A percentile compares a stretch with the other conserved stretches of the same genome.
Conservation (phyloP, 2,888 invertebrate genomes). For the Latrodectus elegans region DNA sequence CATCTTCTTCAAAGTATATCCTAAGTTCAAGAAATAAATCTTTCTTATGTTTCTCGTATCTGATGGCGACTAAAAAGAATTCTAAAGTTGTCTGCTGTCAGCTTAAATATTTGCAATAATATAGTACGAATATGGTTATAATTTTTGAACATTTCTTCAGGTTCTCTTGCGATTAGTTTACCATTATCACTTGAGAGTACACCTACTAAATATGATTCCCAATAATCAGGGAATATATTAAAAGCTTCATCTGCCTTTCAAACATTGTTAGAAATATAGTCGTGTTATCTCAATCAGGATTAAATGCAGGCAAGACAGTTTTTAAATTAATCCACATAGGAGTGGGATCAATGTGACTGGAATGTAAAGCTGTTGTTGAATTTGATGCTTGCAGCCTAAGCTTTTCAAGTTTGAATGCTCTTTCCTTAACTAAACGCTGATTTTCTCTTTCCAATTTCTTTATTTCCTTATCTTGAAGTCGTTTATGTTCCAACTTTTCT, state of each 20-base stretch:
- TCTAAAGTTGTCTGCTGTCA: slow-evolving; percentile 5
- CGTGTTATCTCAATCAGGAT: background rate
- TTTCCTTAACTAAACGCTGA: background rate
- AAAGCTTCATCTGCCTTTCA: slow-evolving; percentile 14
- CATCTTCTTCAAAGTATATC: slow-evolving; percentile 21
- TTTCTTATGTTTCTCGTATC: slow-evolving; percentile 1
- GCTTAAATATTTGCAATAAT: slow-evolving; percentile 17
- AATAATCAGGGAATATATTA: slow-evolving; percentile 1
- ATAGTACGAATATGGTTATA: slow-evolving; percentile 10
- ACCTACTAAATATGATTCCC: slow-evolving; percentile 9
- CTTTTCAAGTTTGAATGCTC: slow-evolving; percentile 21
- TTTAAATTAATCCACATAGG: background rate
- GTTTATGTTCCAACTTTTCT: background rate
- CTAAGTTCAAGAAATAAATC: slow-evolving; percentile 8
- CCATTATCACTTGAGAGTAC: slow-evolving; percentile 20
- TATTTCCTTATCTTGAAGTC: background rate
- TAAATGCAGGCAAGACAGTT: slow-evolving; percentile 18
- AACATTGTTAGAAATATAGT: slow-evolving; percentile 7
- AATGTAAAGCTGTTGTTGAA: background rate
- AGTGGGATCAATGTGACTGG: background rate
- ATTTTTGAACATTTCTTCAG: slow-evolving; percentile 2
- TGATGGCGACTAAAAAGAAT: slow-evolving; percentile 12
- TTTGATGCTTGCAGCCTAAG: background rate
- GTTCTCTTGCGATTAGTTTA: slow-evolving; percentile 15
- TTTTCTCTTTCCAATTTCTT: background rate